Base-by-base conservation (phyloP, 1,140 invertebrate genomes). In the Ostrea edulis region DNA sequence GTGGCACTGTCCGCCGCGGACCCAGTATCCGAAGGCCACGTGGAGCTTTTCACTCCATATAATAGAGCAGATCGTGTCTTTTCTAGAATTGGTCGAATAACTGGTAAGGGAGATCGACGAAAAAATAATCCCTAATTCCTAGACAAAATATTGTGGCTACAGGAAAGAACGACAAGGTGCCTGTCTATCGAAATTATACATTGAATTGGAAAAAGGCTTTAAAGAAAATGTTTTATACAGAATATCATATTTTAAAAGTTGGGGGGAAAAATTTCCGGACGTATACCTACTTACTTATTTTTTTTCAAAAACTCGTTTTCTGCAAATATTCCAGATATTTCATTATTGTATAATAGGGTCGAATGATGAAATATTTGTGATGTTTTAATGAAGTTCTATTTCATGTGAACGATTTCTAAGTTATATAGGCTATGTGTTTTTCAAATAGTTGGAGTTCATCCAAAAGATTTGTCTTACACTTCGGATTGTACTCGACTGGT, bases 401-500 rank as follows among this genome's bases (percentile, higher is more conserved):
- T 81, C 44, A 25, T n/a, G 53, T n/a, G 17, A 54, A 25, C 17
- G 22, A 9, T n/a, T 17, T 17, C 7, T n/a, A 84, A 14, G 14
- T n/a, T 25, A 22, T n/a, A 84, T 51, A 55, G 52, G 2, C n/a
- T 54, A 1, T 25, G 12, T 20, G 5, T 87, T 82, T 71, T 8
- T 52, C n/a, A 17, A 20, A 44, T 62, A 89, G 88, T 86, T 68
- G 88, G 88, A 17, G 11, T 25, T 0, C 82, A 81, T 44, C 88
- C 88, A 29, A 87, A 85, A 17, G 9, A n/a, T 14, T 82, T 89
- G 83, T 44, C 52, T 2, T 87, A 85, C 58, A 87, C 83, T n/a
- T 17, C 12, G 54, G 86, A 87, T 54, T 89, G 88, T 54, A 58
- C 65, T 8, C 25, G 84, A 20, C 44, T 89, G 17, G 71, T 89